phyloP scores from a whole-genome alignment of 2,797 vertebrate species.

The Xiphophorus birchmanni region DNA sequence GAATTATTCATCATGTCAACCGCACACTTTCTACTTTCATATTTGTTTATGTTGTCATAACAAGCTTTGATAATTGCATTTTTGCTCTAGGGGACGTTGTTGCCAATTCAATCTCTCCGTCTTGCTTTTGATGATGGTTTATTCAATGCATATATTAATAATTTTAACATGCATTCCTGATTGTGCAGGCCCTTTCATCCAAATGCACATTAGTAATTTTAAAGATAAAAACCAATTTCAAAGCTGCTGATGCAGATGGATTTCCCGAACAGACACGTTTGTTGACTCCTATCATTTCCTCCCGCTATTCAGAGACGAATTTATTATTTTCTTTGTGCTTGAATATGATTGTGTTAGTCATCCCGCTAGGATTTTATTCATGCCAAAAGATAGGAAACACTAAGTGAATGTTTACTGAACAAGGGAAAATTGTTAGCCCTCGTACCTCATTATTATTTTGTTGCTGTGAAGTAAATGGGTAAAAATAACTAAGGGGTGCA shows the following conservation, averaged over 20 bases:
- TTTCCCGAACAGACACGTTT: conserved; percentile 54
- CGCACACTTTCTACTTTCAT: conserved; percentile 29
- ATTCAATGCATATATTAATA: conserved; percentile 70
- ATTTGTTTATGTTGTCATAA: conserved; percentile 59
- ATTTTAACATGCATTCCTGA: conserved; percentile 62
- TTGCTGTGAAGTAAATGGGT: background rate
- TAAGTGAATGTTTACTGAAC: conserved; percentile 18
- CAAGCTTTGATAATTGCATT: conserved; percentile 66
- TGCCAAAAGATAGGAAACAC: conserved; percentile 17
- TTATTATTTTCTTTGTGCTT: conserved; percentile 17
- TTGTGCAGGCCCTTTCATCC: conserved; percentile 56
- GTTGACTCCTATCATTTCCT: conserved; percentile 56
- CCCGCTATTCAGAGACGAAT: conserved; percentile 40
- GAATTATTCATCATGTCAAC: conserved; percentile 52
- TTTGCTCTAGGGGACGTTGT: conserved; percentile 53
- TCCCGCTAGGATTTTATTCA: conserved; percentile 20
- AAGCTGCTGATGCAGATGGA: conserved; percentile 70
- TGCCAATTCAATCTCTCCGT: conserved; percentile 53
- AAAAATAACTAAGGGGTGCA: background rate
- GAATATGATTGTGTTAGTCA: conserved; percentile 24
- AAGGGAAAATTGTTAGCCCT: background rate
- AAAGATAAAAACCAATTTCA: conserved; percentile 67
- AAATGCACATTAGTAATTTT: conserved; percentile 62
- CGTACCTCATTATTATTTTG: background rate
- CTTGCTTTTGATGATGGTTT: conserved; percentile 55